These are phyloP conservation scores for Aythya baeri DNA, from an alignment of 2,113 vertebrate genomes.

Conservation along the genomic window DNA sequence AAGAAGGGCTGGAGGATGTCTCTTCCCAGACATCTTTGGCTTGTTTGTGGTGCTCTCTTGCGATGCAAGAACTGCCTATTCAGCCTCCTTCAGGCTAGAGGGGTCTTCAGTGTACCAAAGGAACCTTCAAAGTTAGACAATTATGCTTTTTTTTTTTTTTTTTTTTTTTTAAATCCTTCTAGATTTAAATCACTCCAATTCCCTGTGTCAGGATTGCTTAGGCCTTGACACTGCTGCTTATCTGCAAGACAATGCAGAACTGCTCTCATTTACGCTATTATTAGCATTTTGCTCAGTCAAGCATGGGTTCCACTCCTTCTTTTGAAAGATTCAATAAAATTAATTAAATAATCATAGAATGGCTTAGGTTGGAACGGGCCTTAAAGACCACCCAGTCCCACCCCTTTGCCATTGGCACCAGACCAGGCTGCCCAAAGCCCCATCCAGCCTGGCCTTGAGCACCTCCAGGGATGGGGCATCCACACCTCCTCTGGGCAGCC, in stretches of 20 bases:
- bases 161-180: background rate
- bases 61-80: background rate
- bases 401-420: too few relatives aligned
- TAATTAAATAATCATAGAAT: background rate
- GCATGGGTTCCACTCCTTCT: background rate
- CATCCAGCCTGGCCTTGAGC: too few relatives aligned
- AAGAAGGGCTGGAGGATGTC: background rate
- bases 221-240: background rate
- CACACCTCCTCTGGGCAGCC: too few relatives aligned
- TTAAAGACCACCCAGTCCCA: too few relatives aligned
- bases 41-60: background rate
- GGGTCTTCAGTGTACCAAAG: background rate
- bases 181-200: background rate
- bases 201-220: background rate
- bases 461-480: too few relatives aligned
- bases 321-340: background rate
- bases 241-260: background rate
- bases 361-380: too few relatives aligned
- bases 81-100: background rate
- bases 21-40: background rate
- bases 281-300: background rate
- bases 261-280: background rate
- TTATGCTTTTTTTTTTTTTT: fast-evolving
- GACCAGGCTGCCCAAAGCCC: too few relatives aligned
- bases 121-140: background rate